Evolutionary conservation across 30 jellyfish, hydroid and myxozoan species (phyloP).

Genomic region (Hydractinia echinata): DNA sequence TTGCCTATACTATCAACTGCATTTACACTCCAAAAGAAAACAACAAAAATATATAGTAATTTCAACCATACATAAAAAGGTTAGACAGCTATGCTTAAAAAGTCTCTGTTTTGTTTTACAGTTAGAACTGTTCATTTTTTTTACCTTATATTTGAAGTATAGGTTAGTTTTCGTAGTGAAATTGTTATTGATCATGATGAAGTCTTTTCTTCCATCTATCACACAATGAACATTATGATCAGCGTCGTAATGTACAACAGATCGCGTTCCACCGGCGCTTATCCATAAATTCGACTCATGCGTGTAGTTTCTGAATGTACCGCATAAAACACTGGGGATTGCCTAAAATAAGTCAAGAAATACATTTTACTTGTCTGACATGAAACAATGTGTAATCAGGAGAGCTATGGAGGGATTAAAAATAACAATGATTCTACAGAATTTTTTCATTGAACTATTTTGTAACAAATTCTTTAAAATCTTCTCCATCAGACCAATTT

Average conservation of each 20-base stretch:
- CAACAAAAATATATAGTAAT: too few species aligned
- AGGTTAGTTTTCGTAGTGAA: conserved; percentile 15
- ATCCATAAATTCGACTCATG: conserved; percentile 93
- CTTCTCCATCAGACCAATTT: too few species aligned
- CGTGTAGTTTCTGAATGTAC: conserved; percentile 77
- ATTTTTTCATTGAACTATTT: too few species aligned
- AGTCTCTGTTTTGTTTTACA: not conserved
- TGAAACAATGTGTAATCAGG: not conserved
- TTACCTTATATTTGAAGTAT: conserved; percentile 23
- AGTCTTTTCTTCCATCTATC: conserved; percentile 86
- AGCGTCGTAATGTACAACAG: conserved; percentile 91
- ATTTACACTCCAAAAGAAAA: too few species aligned
- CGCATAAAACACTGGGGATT: conserved; percentile 79
- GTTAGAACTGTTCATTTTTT: not conserved
- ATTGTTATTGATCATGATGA: conserved; percentile 72
- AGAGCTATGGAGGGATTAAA: not conserved
- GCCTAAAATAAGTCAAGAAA: conserved; percentile 44
- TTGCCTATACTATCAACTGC: too few species aligned
- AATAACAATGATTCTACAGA: not conserved
- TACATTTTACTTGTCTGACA: too few species aligned
- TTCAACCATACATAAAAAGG: too few species aligned
- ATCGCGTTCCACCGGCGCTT: conserved; percentile 85
- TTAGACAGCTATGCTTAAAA: too few species aligned
- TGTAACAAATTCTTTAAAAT: too few species aligned
- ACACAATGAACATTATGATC: conserved; percentile 87